Percentiles rank a stretch among this genome's conserved stretches.
Conservation (phyloP, 2,888 invertebrate genomes). For the Nasonovia ribisnigri region DNA sequence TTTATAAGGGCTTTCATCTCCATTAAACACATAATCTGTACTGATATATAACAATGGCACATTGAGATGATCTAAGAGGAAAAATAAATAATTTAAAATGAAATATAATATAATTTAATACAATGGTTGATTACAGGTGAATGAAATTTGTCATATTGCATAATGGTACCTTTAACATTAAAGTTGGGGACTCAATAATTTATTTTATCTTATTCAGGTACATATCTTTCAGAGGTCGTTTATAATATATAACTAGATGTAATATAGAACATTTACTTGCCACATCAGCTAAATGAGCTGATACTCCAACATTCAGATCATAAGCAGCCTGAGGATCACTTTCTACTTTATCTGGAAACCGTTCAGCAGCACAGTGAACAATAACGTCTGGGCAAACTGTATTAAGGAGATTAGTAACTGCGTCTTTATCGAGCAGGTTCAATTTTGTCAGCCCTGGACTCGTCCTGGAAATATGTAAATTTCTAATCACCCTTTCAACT, state of each 20-base stretch:
- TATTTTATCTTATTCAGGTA: background rate
- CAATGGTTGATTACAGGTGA: background rate
- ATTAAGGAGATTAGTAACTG: conserved; percentile 69
- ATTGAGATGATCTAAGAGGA: conserved; percentile 56
- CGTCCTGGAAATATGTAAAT: conserved; percentile 68
- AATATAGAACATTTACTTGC: conserved; percentile 67
- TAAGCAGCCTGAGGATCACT: conserved; percentile 70
- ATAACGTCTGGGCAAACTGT: conserved; percentile 71
- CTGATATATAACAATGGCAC: conserved; percentile 72
- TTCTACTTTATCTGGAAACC: conserved; percentile 72
- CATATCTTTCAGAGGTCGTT: background rate
- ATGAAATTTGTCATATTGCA: background rate
- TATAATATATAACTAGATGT: background rate
- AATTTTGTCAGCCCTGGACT: conserved; percentile 69
- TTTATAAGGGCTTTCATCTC: conserved; percentile 72
- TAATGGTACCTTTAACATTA: background rate
- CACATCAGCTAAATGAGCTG: conserved; percentile 69
- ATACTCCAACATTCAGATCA: conserved; percentile 71
- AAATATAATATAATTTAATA: background rate
- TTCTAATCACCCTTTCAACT: background rate
- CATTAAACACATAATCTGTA: conserved; percentile 75
- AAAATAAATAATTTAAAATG: background rate
- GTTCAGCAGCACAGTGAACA: conserved; percentile 72
- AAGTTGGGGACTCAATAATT: background rate
- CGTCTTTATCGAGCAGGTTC: conserved; percentile 70